Evolutionary conservation across 2,888 invertebrate genomes (phyloP).

Genomic region (Drosophila nr. perissopoda): DNA sequence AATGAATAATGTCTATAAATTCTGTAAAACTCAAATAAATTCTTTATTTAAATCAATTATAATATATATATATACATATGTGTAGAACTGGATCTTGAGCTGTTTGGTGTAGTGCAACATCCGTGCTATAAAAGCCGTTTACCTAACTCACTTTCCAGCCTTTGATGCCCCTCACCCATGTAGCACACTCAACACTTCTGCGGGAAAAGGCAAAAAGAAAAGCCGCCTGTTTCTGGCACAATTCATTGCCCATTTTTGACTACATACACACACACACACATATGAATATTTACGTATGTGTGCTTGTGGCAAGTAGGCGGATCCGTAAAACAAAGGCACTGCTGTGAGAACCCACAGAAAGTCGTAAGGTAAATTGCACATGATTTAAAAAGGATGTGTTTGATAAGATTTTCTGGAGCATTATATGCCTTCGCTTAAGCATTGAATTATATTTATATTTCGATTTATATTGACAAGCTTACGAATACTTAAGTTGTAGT

Average conservation of each 20-base stretch:
- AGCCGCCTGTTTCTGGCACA: constrained; percentile 41
- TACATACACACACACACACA: constrained; percentile 12
- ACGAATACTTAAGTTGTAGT: not conserved
- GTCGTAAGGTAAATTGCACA: constrained; percentile 61
- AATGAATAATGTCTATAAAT: not conserved
- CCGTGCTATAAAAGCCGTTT: constrained; percentile 21
- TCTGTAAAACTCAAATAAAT: not conserved
- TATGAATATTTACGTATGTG: not conserved
- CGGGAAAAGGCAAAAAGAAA: constrained; percentile 18
- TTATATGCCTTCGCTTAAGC: not conserved
- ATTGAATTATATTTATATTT: not conserved
- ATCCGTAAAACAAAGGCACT: constrained; percentile 50
- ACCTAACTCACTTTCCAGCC: not conserved
- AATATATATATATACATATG: not conserved
- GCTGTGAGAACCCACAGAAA: constrained; percentile 36
- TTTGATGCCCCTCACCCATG: not conserved
- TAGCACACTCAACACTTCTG: constrained; percentile 14
- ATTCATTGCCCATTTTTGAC: constrained; percentile 61
- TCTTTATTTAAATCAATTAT: not conserved
- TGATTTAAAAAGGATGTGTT: constrained; percentile 25
- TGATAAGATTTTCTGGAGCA: not conserved
- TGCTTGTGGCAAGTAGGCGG: constrained; percentile 10
- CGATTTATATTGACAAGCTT: not conserved
- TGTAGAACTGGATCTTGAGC: not conserved
- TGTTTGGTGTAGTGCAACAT: constrained; percentile 18